Percentiles rank a stretch among this genome's conserved stretches.
Evolutionary conservation across 2,888 invertebrate species (phyloP).

Genomic region (Thysanoteuthis rhombus): DNA sequence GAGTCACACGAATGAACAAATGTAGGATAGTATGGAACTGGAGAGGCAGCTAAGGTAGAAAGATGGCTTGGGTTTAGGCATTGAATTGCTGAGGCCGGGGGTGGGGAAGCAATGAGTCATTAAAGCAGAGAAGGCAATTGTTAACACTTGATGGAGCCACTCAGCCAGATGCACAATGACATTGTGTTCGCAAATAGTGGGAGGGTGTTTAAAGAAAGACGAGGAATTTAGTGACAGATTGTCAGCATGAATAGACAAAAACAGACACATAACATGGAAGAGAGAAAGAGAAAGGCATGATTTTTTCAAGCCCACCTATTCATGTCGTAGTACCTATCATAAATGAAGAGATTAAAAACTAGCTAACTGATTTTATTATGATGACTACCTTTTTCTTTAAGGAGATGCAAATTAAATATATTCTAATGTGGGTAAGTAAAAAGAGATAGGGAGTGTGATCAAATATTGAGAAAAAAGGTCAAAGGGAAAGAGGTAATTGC

Average conservation of each 20-base stretch:
- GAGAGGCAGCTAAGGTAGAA: background rate
- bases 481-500: too few species aligned
- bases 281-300: too few species aligned
- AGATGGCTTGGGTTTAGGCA: background rate
- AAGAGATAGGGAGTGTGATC: too few species aligned
- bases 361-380: too few species aligned
- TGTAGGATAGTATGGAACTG: background rate
- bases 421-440: too few species aligned
- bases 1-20: background rate
- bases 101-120: background rate
- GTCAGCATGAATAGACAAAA: background rate
- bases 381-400: too few species aligned
- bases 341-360: too few species aligned
- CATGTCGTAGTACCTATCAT: too few species aligned
- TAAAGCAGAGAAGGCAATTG: background rate
- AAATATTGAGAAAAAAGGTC: too few species aligned
- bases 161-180: conserved; percentile 12
- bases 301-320: too few species aligned
- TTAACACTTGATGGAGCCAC: background rate
- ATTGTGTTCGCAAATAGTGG: background rate
- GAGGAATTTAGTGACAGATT: background rate
- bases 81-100: background rate
- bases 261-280: too few species aligned
- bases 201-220: background rate
- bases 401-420: too few species aligned